Conservation (phyloP, 2,113 vertebrate species). For the Nicator chloris region DNA sequence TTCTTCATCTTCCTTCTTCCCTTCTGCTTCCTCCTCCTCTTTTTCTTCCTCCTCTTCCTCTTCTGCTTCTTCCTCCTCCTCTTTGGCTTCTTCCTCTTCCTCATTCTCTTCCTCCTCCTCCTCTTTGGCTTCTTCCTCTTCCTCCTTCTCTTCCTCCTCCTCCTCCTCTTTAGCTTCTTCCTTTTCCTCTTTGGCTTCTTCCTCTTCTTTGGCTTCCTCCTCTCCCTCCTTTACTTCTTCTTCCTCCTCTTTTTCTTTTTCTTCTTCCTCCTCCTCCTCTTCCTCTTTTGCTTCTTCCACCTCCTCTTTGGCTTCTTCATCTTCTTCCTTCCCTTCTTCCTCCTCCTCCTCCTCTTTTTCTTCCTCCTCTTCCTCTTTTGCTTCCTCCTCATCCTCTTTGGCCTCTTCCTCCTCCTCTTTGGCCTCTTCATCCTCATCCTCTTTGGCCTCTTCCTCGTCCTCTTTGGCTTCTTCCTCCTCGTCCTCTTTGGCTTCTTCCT, state of each 20-base stretch:
- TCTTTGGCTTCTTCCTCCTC: neutral
- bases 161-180: accelerated
- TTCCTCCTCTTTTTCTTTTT: accelerated
- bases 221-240: accelerated
- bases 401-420: neutral
- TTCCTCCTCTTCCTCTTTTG: neutral
- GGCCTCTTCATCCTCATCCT: neutral
- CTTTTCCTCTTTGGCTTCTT: neutral
- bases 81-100: accelerated
- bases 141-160: neutral
- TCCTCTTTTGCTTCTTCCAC: accelerated
- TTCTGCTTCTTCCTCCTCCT: accelerated
- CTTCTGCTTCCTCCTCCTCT: neutral
- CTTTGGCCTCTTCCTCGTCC: neutral
- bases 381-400: accelerated
- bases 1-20: neutral
- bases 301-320: neutral
- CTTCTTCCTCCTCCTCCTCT: accelerated
- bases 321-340: accelerated
- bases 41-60: accelerated
- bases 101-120: neutral
- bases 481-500: neutral
- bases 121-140: neutral
- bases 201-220: neutral
- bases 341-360: accelerated